These are phyloP conservation scores for Acrossocheilus wenchowensis DNA, from an alignment of 2,797 vertebrate species.

Conservation along the genomic window DNA sequence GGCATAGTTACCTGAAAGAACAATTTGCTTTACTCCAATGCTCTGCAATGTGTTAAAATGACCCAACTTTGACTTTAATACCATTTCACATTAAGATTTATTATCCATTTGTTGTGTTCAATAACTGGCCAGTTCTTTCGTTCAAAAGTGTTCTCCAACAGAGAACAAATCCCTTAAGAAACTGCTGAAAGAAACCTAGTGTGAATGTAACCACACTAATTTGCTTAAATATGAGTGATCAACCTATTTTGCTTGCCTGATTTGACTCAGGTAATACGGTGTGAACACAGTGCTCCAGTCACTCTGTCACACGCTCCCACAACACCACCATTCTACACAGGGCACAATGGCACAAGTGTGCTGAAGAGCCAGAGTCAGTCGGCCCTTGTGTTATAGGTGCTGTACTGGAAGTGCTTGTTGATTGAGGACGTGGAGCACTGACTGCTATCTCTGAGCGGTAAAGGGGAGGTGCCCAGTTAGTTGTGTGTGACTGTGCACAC, in stretches of 20 bases:
- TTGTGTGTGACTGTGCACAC: slow-evolving; percentile 40
- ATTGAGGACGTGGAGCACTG: slow-evolving; percentile 23
- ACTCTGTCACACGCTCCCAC: slow-evolving; percentile 50
- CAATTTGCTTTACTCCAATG: not conserved
- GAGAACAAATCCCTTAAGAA: slow-evolving; percentile 39
- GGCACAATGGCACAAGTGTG: slow-evolving; percentile 71
- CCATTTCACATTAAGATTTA: not conserved
- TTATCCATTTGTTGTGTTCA: not conserved
- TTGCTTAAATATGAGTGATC: slow-evolving; percentile 48
- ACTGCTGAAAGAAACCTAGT: slow-evolving; percentile 50
- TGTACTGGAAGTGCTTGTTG: slow-evolving; percentile 36
- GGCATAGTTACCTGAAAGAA: not conserved
- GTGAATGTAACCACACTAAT: slow-evolving; percentile 28
- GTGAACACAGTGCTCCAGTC: slow-evolving; percentile 68
- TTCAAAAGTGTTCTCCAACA: not conserved
- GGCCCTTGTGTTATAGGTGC: slow-evolving; percentile 51
- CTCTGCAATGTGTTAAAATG: not conserved
- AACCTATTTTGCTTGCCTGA: slow-evolving; percentile 40
- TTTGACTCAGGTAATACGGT: slow-evolving; percentile 41
- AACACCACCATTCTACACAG: slow-evolving; percentile 68
- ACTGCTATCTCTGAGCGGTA: slow-evolving; percentile 2
- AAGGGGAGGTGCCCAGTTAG: slow-evolving; percentile 13
- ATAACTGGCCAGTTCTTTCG: not conserved
- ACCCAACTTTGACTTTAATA: not conserved
- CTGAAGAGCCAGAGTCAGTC: slow-evolving; percentile 52